Conservation (phyloP, 2,113 vertebrate species). For the Vulpes ferrilata region DNA sequence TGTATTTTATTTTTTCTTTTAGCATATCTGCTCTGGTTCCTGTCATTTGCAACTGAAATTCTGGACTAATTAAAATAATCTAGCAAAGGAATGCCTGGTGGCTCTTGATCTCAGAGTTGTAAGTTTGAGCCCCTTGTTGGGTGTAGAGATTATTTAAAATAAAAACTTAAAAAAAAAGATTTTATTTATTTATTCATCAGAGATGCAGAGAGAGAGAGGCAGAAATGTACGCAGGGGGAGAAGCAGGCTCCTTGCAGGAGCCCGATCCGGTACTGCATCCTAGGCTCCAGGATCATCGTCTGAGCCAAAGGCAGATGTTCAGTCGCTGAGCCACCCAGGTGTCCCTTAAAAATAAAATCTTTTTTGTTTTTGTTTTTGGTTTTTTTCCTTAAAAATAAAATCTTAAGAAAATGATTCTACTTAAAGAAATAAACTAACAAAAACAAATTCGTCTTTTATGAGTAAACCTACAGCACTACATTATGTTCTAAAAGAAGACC, state of each 20-base stretch:
- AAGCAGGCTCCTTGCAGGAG: no score
- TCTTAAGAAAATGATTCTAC: not conserved
- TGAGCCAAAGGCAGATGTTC: no score
- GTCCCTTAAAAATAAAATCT: no score
- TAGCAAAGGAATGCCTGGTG: not conserved
- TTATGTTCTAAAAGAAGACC: not conserved
- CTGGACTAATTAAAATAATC: not conserved
- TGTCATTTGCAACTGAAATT: constrained; percentile 30
- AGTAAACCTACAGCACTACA: not conserved
- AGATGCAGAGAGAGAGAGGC: no score
- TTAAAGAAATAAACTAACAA: not conserved
- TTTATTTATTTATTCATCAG: no score
- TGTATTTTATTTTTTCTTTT: not conserved
- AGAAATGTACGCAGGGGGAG: no score
- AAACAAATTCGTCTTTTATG: not conserved
- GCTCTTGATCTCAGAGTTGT: not conserved
- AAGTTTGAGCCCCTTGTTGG: not conserved
- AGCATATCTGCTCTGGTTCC: not conserved
- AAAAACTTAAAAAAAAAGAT: not conserved
- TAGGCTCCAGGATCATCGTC: no score
- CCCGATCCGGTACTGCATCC: no score
- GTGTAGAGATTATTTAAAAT: not conserved
- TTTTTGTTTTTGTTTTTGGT: no score
- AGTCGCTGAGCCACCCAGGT: no score
- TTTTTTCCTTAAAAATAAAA: not conserved